These are phyloP conservation scores for Euphysa ruthae DNA, from an alignment of 30 jellyfish, hydroid and myxozoan species.

Conservation along the genomic window DNA sequence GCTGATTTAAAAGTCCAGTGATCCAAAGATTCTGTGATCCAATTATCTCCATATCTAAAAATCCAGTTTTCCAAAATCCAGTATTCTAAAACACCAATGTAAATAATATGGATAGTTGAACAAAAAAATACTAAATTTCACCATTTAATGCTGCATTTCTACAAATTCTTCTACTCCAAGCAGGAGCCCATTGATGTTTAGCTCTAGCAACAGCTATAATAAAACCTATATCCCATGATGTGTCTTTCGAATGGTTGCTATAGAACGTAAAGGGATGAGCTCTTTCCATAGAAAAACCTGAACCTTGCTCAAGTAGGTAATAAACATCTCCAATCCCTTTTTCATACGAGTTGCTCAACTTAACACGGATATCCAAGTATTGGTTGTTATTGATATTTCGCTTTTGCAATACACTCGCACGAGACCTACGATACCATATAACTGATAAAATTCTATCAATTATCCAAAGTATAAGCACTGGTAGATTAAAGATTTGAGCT, in stretches of 20 bases:
- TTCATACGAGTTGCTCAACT: background rate
- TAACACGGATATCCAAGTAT: conserved; percentile 16
- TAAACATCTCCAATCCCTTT: conserved; percentile 8
- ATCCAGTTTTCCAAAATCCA: too few relatives aligned
- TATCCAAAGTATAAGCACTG: conserved; percentile 4
- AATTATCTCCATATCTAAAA: too few relatives aligned
- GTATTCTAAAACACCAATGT: too few relatives aligned
- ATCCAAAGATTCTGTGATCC: too few relatives aligned
- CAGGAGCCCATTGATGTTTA: conserved; percentile 13
- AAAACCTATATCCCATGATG: conserved; percentile 19
- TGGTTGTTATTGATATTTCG: background rate
- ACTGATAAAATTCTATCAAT: conserved; percentile 13
- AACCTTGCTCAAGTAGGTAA: background rate
- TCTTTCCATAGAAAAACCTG: background rate
- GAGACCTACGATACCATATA: background rate
- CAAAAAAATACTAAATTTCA: too few relatives aligned
- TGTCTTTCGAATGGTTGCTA: conserved; percentile 9
- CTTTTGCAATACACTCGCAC: background rate
- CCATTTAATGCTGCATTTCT: background rate
- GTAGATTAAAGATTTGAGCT: conserved; percentile 15
- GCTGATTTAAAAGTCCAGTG: too few relatives aligned
- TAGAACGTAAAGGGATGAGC: conserved; percentile 13
- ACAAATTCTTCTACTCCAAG: conserved; percentile 15
- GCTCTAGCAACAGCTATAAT: background rate
- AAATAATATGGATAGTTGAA: too few relatives aligned